Base-by-base conservation (phyloP, 1,140 invertebrate species). In the Bombus haemorrhoidalis region DNA sequence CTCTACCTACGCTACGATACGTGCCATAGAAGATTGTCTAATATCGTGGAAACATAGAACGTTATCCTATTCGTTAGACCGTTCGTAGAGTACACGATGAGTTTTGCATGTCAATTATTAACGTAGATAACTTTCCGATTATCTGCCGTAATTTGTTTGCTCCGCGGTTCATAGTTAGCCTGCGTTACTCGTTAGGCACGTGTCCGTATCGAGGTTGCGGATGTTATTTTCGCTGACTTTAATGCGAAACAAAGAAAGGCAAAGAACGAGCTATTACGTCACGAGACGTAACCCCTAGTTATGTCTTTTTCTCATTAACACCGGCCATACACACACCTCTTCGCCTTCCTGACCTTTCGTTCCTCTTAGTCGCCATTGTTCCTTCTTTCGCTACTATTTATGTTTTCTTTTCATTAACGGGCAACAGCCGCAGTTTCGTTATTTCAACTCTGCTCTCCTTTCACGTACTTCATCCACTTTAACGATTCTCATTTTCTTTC, bases 271-370 rank as follows among this genome's bases (percentile, higher is more conserved):
- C n/a, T n/a, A n/a, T 72, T 83, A 37, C 68, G 39, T 87, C 85
- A 34, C 62, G 59, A 79, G 32, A 87, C 53, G 32, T 81, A 53
- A 28, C 32, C 43, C 53, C 66, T 59, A 34, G 62, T n/a, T 89
- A 66, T 89, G 83, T 91, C 91, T 85, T 91, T 92, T 93, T 91
- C 92, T 93, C 92, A 92, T 93, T 92, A 93, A 88, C 85, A 80
- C 71, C 87, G 72, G 66, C 41, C 18, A 9, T 66, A 15, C 71
- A 81, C 71, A 81, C 69, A 68, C 32, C 37, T 69, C 71, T 32
- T 59, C 57, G 59, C 62, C 85, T 75, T 68, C 34, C 39, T 83
- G 53, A 84, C 76, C 87, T 83, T 71, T 64, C 87, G 47, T 86
- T 87, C 76, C 79, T 88, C 83, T 81, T 80, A 83, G 76, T 78